phyloP scores from a whole-genome alignment of 1,140 invertebrate genomes.

The Heliconius himera region DNA sequence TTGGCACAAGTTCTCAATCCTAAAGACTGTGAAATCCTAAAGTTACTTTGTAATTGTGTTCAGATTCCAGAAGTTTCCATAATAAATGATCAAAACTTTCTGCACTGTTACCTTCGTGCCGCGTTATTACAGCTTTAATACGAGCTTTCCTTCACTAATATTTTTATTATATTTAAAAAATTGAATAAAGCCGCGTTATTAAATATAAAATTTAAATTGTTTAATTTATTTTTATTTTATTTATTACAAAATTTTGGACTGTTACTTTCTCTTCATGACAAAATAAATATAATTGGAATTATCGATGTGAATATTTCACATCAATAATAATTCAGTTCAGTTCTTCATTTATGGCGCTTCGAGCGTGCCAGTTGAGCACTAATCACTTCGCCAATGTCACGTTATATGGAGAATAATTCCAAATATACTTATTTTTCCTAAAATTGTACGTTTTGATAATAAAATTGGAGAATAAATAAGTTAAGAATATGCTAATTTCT shows the following conservation, averaged over 20 bases:
- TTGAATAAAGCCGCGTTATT: not conserved
- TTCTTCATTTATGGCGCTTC: no score
- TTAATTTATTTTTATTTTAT: not conserved
- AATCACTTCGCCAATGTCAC: no score
- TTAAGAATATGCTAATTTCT: no score
- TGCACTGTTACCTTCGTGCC: conserved; percentile 41
- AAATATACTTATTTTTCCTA: no score
- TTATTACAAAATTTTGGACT: not conserved
- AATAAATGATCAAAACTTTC: conserved; percentile 10
- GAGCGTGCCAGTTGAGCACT: no score
- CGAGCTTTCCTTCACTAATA: conserved; percentile 44
- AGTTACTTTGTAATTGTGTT: conserved; percentile 11
- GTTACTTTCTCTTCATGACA: not conserved
- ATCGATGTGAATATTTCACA: no score
- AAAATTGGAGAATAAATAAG: no score
- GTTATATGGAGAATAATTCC: no score
- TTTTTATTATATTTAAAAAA: conserved; percentile 12
- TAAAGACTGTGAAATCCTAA: not conserved
- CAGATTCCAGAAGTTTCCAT: conserved; percentile 6
- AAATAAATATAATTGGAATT: no score
- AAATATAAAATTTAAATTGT: not conserved
- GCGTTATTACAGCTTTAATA: conserved; percentile 48
- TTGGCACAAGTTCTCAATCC: not conserved
- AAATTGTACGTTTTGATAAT: no score
- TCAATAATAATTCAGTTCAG: no score